phyloP scores from a whole-genome alignment of 2,888 invertebrate species.

The Herminia tarsipennalis region DNA sequence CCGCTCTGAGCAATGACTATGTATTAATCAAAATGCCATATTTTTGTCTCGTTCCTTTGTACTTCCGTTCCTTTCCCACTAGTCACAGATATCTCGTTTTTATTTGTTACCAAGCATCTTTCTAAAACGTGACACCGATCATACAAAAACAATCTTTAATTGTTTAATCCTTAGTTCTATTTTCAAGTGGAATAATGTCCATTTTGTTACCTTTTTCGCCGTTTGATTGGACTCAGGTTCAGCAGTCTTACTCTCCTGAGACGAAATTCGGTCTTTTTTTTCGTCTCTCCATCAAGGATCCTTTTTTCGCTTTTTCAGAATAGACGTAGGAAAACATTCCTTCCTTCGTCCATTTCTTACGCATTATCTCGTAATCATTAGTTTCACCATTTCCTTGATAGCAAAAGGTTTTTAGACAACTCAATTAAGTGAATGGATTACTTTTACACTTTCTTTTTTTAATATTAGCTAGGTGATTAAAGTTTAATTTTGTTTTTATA shows the following conservation, averaged over 20 bases:
- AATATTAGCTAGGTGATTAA: no score
- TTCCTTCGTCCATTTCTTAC: constrained; percentile 79
- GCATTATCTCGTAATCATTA: constrained; percentile 83
- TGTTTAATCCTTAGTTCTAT: constrained; percentile 22
- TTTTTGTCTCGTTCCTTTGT: constrained; percentile 74
- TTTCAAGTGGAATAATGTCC: constrained; percentile 18
- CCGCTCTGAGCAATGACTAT: constrained; percentile 84
- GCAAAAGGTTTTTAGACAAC: constrained; percentile 70
- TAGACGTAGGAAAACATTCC: constrained; percentile 75
- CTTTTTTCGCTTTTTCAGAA: constrained; percentile 82
- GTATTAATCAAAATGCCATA: constrained; percentile 86
- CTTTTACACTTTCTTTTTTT: constrained; percentile 47
- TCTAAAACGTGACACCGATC: constrained; percentile 44
- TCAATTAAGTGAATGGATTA: constrained; percentile 65
- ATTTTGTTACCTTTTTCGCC: constrained; percentile 51
- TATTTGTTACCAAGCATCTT: constrained; percentile 57
- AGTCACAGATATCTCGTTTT: constrained; percentile 79
- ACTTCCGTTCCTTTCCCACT: constrained; percentile 67
- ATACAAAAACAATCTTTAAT: constrained; percentile 46
- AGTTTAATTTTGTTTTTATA: no score
- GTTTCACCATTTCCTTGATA: constrained; percentile 74
- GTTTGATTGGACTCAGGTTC: constrained; percentile 64
- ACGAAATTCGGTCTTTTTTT: constrained; percentile 82
- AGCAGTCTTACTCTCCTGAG: constrained; percentile 84
- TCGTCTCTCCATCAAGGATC: constrained; percentile 78